These are phyloP conservation scores for Cremastinae sp. DNA, from an alignment of 2,888 invertebrate species.

Conservation along the genomic window DNA sequence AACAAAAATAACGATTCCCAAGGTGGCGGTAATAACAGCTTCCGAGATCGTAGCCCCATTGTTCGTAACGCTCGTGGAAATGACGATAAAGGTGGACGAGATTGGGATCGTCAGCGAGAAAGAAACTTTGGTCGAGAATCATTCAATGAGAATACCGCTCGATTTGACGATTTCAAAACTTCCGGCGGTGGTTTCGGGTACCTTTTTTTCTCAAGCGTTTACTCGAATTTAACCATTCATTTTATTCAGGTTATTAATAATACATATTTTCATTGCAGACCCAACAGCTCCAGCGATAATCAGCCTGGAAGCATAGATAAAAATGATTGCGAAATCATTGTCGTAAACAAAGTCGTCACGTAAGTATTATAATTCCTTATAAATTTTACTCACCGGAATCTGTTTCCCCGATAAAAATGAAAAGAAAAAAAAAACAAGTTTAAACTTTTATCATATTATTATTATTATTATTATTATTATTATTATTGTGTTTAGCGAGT, in stretches of 20 bases:
- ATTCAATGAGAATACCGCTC: slow-evolving; percentile 71
- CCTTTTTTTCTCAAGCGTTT: too few species aligned
- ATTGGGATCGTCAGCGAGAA: slow-evolving; percentile 70
- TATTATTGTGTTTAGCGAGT: slow-evolving; percentile 83
- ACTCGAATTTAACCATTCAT: too few species aligned
- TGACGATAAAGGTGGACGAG: slow-evolving; percentile 68
- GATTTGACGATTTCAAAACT: slow-evolving; percentile 74
- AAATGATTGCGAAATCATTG: slow-evolving; percentile 95
- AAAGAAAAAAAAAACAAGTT: slow-evolving; percentile 37
- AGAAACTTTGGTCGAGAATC: slow-evolving; percentile 70
- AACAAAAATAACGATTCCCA: slow-evolving; percentile 71
- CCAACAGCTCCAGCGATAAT: slow-evolving; percentile 69
- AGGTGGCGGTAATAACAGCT: slow-evolving; percentile 67
- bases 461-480: neutral
- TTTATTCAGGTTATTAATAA: too few species aligned
- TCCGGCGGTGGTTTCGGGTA: slow-evolving; percentile 74
- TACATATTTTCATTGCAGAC: slow-evolving; percentile 58
- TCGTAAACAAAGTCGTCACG: slow-evolving; percentile 90
- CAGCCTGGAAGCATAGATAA: slow-evolving; percentile 81
- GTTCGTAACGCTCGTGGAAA: slow-evolving; percentile 66
- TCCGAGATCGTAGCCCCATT: slow-evolving; percentile 77
- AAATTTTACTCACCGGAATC: too few species aligned
- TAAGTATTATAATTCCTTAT: slow-evolving; percentile 82
- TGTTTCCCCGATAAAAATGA: neutral
- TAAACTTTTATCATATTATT: neutral